Evolutionary conservation across 2,797 vertebrate genomes (phyloP).

Genomic region (Meriones psammophilus): DNA sequence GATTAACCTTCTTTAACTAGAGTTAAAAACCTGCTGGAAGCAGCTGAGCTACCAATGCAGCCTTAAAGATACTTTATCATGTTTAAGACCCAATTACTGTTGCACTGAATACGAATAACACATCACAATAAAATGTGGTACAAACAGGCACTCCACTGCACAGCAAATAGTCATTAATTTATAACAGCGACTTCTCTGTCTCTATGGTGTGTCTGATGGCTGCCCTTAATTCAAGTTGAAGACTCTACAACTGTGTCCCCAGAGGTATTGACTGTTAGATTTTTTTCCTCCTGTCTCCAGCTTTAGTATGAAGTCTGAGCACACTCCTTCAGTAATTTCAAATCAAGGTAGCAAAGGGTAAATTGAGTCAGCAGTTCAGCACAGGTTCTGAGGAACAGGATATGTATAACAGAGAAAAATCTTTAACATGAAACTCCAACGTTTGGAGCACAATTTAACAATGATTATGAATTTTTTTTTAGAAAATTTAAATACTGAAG

Average conservation of each 20-base stretch:
- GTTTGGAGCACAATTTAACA: neutral
- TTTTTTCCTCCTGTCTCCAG: neutral
- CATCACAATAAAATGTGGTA: slow-evolving; percentile 89
- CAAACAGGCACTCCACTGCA: slow-evolving; percentile 85
- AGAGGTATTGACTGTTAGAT: neutral
- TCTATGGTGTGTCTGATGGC: slow-evolving; percentile 87
- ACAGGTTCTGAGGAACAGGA: neutral
- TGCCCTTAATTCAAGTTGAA: slow-evolving; percentile 88
- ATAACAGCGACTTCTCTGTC: slow-evolving; percentile 86
- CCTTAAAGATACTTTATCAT: slow-evolving; percentile 90
- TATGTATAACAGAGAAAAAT: neutral
- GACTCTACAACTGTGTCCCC: slow-evolving; percentile 76
- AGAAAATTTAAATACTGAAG: neutral
- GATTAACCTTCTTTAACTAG: slow-evolving; percentile 91
- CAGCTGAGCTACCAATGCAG: slow-evolving; percentile 85
- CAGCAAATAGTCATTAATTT: slow-evolving; percentile 90
- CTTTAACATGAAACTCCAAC: neutral
- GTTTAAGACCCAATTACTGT: slow-evolving; percentile 92
- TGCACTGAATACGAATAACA: slow-evolving; percentile 90
- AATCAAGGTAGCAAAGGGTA: slow-evolving; percentile 73
- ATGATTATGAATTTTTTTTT: neutral
- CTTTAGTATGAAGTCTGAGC: slow-evolving; percentile 81
- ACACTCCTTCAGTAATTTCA: slow-evolving; percentile 81
- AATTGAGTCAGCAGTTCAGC: neutral
- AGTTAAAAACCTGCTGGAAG: slow-evolving; percentile 89